Percentiles rank a stretch among this genome's conserved stretches.
These are phyloP conservation scores for Uromys caudimaculatus DNA, from an alignment of 2,797 vertebrate species.

Conservation along the genomic window DNA sequence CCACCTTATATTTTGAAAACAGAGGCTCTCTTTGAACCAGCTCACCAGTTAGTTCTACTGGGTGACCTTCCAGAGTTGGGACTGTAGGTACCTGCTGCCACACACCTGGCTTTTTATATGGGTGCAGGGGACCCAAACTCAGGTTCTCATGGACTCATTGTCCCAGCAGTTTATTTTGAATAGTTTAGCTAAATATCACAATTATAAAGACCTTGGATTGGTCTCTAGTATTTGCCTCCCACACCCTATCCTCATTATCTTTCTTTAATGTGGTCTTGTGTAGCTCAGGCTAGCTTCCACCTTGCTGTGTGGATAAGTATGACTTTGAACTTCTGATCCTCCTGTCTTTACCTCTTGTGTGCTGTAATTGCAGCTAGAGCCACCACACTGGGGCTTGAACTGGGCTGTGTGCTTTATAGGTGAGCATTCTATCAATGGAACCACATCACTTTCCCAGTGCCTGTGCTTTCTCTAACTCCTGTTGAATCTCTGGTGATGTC, in stretches of 20 bases:
- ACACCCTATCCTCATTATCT: background rate
- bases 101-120: background rate
- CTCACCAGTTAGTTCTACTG: background rate
- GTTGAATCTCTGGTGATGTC: background rate
- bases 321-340: background rate
- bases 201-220: background rate
- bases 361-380: background rate
- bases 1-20: background rate
- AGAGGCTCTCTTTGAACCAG: background rate
- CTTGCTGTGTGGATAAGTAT: background rate
- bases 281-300: background rate
- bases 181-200: background rate
- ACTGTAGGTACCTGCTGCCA: background rate
- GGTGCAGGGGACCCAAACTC: background rate
- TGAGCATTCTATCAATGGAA: background rate
- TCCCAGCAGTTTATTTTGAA: background rate
- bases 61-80: background rate
- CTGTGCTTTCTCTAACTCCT: background rate
- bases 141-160: background rate
- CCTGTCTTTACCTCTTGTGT: background rate
- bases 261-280: background rate
- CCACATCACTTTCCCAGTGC: background rate
- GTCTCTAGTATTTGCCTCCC: background rate
- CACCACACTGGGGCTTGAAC: background rate
- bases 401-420: background rate